Base-by-base conservation (phyloP, 2,797 vertebrate genomes). In the Tympanoctomys barrerae region DNA sequence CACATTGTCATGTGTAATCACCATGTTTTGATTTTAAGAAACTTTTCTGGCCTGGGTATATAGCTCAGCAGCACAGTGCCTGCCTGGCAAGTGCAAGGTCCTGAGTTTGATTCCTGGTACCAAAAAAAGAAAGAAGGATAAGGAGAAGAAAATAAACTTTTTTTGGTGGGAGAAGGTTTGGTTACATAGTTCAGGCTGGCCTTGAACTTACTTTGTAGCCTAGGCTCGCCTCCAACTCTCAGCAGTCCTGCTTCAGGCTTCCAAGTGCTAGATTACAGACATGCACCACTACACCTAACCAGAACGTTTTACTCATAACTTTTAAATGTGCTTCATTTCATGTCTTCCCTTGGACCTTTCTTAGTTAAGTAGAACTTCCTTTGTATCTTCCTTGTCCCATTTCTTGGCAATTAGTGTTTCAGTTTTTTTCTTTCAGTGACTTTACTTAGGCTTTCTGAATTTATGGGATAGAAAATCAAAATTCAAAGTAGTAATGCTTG, bases 301-400 rank as follows among this genome's bases (percentile, higher is more conserved):
- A 46, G 71, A 75, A 75, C 14, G 19, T 3, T 36, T 62, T 28
- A 61, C n/a, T 33, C 12, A 59, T 21, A 79, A 49, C 71, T 92
- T 24, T 80, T 90, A 84, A 81, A 70, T 84, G 16, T 79, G 21
- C 89, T 89, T 84, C 11, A 33, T 88, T 84, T 90, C 68, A 94
- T 33, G 0, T 66, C 33, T 77, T 81, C 59, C 64, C 46, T 78
- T 89, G 61, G 49, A 24, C 36, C 3, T 91, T 81, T 81, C 12
- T 89, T 73, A 79, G 24, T 92, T 68, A 77, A 59, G 31, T 89
- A 49, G 8, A 66, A 39, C 68, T 77, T 16, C 33, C 22, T 82
- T 71, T 8, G 57, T 9, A 21, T 92, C 11, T 54, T 80, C 11
- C 36, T 42, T 88, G 10, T 57, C 11, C 21, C 92, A 0, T 91